phyloP scores from a whole-genome alignment of 2,797 vertebrate species.

The Masticophis lateralis region DNA sequence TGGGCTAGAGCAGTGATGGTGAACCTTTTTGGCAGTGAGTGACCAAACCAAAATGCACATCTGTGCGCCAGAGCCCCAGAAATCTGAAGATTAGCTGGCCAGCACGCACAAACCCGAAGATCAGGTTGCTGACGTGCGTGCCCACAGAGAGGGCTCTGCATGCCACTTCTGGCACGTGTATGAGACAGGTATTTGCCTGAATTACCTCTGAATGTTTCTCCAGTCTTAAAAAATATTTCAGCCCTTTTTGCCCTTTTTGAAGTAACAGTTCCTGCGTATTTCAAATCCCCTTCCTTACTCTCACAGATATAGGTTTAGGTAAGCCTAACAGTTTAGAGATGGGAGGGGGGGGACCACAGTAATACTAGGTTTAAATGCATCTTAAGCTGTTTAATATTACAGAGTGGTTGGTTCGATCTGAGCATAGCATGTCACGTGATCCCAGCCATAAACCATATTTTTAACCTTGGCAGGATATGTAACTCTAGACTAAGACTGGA shows the following conservation, averaged over 20 bases:
- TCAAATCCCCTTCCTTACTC: not conserved
- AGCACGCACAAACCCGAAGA: rapidly evolving
- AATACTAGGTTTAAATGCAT: not conserved
- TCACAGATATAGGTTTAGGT: not conserved
- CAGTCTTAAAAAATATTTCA: not conserved
- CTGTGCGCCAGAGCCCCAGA: no score
- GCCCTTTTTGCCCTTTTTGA: not conserved
- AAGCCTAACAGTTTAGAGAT: not conserved
- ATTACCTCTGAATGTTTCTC: not conserved
- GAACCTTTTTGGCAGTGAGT: no score
- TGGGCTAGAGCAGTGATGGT: no score
- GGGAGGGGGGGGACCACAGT: no score
- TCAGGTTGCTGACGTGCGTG: no score
- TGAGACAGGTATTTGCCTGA: not conserved
- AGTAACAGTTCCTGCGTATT: not conserved
- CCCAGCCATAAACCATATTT: not conserved
- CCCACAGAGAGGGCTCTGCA: no score
- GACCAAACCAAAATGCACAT: no score
- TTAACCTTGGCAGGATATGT: not conserved
- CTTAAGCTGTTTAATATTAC: not conserved
- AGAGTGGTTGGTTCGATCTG: not conserved
- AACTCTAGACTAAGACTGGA: not conserved
- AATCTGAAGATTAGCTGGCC: no score
- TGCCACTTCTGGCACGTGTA: no score
- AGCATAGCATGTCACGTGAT: not conserved